Base-by-base conservation (phyloP, 2,888 invertebrate species). In the Phengaris alcon region DNA sequence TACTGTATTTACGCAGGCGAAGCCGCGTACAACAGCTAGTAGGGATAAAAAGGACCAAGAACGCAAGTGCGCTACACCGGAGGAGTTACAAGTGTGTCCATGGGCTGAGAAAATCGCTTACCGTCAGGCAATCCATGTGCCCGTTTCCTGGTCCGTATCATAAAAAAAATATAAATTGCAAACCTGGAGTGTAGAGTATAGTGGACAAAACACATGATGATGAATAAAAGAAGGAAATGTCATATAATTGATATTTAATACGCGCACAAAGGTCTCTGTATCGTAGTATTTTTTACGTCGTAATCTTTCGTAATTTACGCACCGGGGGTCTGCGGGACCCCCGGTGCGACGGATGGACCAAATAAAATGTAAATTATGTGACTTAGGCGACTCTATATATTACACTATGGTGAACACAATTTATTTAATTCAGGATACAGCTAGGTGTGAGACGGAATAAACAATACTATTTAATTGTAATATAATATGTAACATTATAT, bases 221-320 rank as follows among this genome's bases (percentile, higher is more conserved):
- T 64, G 44, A 64, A 12, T 6, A 44, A 64, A 64, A 6, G 48
- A 35, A 64, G 35, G 64, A 35, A 64, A 64, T 35, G 35, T 64
- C 64, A 44, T 44, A 64, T 64, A 64, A 64, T 64, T 64, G 64
- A 64, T 64, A 64, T 64, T 64, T 44, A 64, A 64, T 64, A 44
- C 35, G 44, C 64, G 15, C 35, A 22, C 59, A 64, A 64, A 64
- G 64, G 35, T 64, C 8, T 22, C 64, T 12, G 22, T 44, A 44
- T 10, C 52, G 48, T 8, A 12, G 35, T 64, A 35, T 64, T 64
- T 64, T 35, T 64, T 64, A 64, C 64, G 64, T 44, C 35, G 64
- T 13, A 44, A 35, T 64, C 22, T 59, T 22, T 22, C 59, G 64
- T 35, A 64, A 64, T 64, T 59, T 44, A 64, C 64, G 6, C 35